phyloP scores from a whole-genome alignment of 2,113 vertebrate species.

The Vulpes vulpes region DNA sequence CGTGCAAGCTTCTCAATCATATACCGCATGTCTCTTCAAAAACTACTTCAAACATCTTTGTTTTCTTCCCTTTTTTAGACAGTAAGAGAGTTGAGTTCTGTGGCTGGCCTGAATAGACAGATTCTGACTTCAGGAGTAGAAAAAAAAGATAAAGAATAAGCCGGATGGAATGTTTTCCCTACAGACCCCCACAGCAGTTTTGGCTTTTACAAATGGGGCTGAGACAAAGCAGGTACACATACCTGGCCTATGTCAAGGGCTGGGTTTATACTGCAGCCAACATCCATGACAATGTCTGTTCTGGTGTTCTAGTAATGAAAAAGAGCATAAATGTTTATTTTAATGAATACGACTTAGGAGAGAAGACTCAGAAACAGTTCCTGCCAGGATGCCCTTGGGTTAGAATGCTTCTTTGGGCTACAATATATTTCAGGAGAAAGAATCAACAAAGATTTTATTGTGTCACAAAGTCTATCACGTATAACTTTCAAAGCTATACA shows the following conservation, averaged over 20 bases:
- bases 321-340: background rate
- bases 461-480: background rate
- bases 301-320: constrained; percentile 90
- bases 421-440: background rate
- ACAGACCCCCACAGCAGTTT: background rate
- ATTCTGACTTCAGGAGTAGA: background rate
- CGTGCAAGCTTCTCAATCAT: background rate
- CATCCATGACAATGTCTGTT: constrained; percentile 94
- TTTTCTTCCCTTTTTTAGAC: background rate
- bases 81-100: background rate
- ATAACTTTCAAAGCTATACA: background rate
- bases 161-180: background rate
- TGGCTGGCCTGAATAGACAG: background rate
- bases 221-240: constrained; percentile 58
- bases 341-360: background rate
- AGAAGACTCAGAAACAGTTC: background rate
- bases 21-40: background rate
- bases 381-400: background rate
- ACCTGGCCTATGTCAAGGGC: constrained; percentile 96
- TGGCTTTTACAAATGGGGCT: background rate
- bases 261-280: constrained; percentile 94
- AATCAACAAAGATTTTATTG: background rate
- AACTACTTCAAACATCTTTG: background rate
- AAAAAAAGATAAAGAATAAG: background rate
- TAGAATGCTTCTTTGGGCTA: background rate